Evolutionary conservation across 2,113 vertebrate species (phyloP), one percentile per base, ranked within the genome.

Genomic region (Delphinus delphis): DNA sequence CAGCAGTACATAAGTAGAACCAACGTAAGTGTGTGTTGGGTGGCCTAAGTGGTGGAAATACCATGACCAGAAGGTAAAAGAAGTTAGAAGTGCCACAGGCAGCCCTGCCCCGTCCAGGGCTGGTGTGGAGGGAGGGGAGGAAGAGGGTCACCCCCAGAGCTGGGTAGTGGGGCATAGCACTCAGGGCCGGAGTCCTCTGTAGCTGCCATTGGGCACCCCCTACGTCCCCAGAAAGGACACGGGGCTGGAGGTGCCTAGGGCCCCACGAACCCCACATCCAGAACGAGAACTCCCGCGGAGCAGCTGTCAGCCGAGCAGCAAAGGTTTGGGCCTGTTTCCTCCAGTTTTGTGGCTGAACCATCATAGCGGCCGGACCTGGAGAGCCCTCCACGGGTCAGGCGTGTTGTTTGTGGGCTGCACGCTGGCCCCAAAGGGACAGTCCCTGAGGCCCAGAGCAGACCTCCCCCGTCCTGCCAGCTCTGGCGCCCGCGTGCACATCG

Each of bases 401-500:
- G 0, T 77, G 17, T 50, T 33, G 28, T 77, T 6, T 18, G 7
- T 28, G 25, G 74, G 18, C 53, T 80, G 77, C 50, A 80, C 8
- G 9, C 15, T n/a, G 76, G 47, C 33, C 76, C 76, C 47, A n/a
- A 23, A 79, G 47, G 28, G 76, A 79, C 47, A 79, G 76, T 53
- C 31, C 47, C 47, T 11, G 20, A 31, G 76, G 20, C 33, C 76
- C 76, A 79, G 77, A 38, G 77, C 77, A 58, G 53, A 33, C 50
- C 33, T 36, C 77, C 21, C 33, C 2, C 0, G 4, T 58, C 53
- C 77, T 8, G 21, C 53, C 53, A 58, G n/a, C 2, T 53, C 21
- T 33, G 33, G 50, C 8, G 4, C 33, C 21, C 3, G 0, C 20
- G 25, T 77, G 44, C 2, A 2, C 44, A 50, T 8, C 5, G 9